Percentiles rank a stretch among this genome's conserved stretches.
phyloP scores from a whole-genome alignment of 2,888 invertebrate genomes.

The Amblyteles armatorius region DNA sequence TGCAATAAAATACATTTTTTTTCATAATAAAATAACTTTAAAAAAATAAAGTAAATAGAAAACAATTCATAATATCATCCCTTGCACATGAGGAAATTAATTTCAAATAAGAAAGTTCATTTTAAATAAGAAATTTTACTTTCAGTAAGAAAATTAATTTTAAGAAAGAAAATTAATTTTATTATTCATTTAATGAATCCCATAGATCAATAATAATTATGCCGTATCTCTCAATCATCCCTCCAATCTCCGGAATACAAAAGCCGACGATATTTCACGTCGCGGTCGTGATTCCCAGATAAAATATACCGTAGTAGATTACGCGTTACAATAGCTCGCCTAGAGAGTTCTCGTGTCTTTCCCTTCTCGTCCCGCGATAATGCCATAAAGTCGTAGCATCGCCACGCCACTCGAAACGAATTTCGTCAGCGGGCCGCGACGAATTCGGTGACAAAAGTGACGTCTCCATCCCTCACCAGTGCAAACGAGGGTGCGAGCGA shows the following conservation, averaged over 20 bases:
- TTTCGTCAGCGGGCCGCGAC: constrained; percentile 80
- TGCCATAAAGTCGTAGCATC: constrained; percentile 4
- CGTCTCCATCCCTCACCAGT: constrained; percentile 80
- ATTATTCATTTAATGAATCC: constrained; percentile 2
- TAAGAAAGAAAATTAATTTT: not conserved
- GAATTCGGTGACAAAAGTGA: constrained; percentile 81
- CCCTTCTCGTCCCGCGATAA: not conserved
- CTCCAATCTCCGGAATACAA: constrained; percentile 46
- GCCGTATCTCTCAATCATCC: constrained; percentile 52
- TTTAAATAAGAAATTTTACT: too few relatives aligned
- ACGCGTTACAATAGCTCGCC: constrained; percentile 42
- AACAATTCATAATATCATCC: not conserved
- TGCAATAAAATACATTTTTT: constrained; percentile 3
- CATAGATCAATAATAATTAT: constrained; percentile 29
- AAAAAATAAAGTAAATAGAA: not conserved
- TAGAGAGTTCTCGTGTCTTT: constrained; percentile 11
- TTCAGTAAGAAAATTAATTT: not conserved
- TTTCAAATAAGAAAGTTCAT: too few relatives aligned
- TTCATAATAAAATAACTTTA: too few relatives aligned
- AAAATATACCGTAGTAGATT: constrained; percentile 55
- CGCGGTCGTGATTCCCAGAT: constrained; percentile 54
- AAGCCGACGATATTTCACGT: constrained; percentile 60
- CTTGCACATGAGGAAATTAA: too few relatives aligned
- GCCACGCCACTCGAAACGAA: constrained; percentile 72
- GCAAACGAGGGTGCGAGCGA: constrained; percentile 68